A percentile compares a stretch with the other conserved stretches of the same genome.
These are phyloP conservation scores for Struthio camelus DNA, from an alignment of 2,113 vertebrate species.

Conservation along the genomic window DNA sequence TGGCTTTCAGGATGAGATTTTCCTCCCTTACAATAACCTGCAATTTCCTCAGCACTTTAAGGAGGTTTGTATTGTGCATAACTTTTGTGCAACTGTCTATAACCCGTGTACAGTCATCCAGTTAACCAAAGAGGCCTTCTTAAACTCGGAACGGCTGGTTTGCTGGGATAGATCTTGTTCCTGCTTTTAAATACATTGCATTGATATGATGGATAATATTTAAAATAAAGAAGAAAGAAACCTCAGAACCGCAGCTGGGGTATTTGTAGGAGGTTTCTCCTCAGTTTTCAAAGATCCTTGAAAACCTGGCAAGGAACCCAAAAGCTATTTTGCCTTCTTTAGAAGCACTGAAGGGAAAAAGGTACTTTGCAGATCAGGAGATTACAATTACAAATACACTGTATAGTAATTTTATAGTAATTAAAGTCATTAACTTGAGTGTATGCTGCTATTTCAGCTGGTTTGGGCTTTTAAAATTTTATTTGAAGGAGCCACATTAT, in stretches of 20 bases:
- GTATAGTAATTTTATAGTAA: constrained; percentile 43
- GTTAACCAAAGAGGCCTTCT: neutral
- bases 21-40: neutral
- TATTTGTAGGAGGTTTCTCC: constrained; percentile 37
- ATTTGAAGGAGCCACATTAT: constrained; percentile 5
- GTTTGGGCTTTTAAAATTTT: neutral
- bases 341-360: constrained; percentile 23
- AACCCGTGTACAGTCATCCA: neutral
- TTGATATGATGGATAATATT: neutral
- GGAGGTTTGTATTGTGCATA: neutral
- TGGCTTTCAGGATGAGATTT: neutral
- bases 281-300: constrained; percentile 37
- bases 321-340: constrained; percentile 27
- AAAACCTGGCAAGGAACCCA: constrained; percentile 37
- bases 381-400: constrained; percentile 50
- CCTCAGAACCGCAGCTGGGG: neutral
- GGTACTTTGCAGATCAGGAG: constrained; percentile 47
- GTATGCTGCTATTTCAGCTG: neutral
- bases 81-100: neutral
- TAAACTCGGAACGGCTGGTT: neutral
- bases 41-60: neutral
- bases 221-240: neutral
- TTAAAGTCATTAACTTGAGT: constrained; percentile 52
- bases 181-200: neutral
- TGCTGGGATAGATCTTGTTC: neutral